phyloP scores from a whole-genome alignment of 92 coral and sea anemone species.

The Parazoanthus darwini region DNA sequence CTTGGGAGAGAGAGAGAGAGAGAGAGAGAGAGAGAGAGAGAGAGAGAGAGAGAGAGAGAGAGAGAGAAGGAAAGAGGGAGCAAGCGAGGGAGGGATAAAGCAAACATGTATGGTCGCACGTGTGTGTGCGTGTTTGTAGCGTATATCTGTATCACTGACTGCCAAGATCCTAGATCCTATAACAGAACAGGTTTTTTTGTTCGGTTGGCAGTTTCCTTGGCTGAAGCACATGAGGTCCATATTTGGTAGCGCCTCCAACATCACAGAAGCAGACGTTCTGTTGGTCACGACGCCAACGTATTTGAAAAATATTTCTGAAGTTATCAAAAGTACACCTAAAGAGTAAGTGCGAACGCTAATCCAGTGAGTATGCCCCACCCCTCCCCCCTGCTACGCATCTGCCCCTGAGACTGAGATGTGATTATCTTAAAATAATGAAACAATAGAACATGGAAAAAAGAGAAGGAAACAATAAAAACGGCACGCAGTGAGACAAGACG shows the following conservation, averaged over 20 bases:
- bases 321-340: slow-evolving; percentile 76
- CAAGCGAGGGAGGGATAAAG: background rate
- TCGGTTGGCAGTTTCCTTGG: slow-evolving; percentile 86
- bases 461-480: too few relatives aligned
- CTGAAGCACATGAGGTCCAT: slow-evolving; percentile 81
- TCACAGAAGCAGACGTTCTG: slow-evolving; percentile 89
- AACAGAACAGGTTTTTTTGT: background rate
- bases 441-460: too few relatives aligned
- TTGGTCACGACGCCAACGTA: slow-evolving; percentile 87
- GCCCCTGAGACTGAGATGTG: too few relatives aligned
- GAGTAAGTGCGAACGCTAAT: slow-evolving; percentile 61
- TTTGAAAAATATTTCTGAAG: slow-evolving; percentile 66
- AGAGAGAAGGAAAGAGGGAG: too few relatives aligned
- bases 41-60: too few relatives aligned
- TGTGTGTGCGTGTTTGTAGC: background rate
- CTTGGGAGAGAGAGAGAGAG: too few relatives aligned
- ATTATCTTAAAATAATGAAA: too few relatives aligned
- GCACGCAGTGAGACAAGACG: too few relatives aligned
- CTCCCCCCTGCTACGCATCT: background rate
- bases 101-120: background rate
- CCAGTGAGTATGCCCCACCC: background rate
- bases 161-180: too few relatives aligned
- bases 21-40: too few relatives aligned
- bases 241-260: slow-evolving; percentile 73
- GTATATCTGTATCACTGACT: background rate